Evolutionary conservation across 2,113 vertebrate genomes (phyloP).

Genomic region (Rhynchomys soricoides): DNA sequence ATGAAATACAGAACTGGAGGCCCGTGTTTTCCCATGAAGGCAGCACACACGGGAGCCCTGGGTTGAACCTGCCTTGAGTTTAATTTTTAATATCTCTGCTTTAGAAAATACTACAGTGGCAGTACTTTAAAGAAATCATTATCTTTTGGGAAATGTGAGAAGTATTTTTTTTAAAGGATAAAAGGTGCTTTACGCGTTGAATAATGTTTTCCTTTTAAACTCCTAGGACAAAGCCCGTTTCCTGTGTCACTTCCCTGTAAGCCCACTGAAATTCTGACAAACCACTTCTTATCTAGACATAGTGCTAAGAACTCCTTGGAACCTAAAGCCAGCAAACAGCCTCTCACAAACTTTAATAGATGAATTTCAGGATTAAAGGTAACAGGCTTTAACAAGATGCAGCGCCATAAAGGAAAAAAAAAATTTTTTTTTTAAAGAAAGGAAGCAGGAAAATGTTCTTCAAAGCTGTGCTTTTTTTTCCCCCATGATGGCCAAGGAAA

Average conservation of each 20-base stretch:
- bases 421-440: background rate
- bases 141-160: constrained; percentile 59
- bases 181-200: background rate
- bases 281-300: background rate
- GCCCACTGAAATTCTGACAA: background rate
- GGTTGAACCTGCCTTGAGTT: constrained; percentile 47
- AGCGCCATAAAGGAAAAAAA: background rate
- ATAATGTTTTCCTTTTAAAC: constrained; percentile 36
- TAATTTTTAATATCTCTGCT: constrained; percentile 67
- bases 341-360: background rate
- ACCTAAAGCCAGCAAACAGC: constrained; percentile 1
- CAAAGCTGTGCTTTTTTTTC: background rate
- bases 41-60: background rate
- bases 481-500: background rate
- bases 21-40: background rate
- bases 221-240: background rate
- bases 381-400: background rate
- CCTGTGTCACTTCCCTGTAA: background rate
- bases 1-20: background rate
- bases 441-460: background rate
- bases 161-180: constrained; percentile 48
- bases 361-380: constrained; percentile 4
- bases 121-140: constrained; percentile 63
- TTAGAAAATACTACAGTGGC: constrained; percentile 43
- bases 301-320: background rate